These are phyloP conservation scores for Micromesistius poutassou DNA, from an alignment of 2,797 vertebrate genomes.

Conservation along the genomic window DNA sequence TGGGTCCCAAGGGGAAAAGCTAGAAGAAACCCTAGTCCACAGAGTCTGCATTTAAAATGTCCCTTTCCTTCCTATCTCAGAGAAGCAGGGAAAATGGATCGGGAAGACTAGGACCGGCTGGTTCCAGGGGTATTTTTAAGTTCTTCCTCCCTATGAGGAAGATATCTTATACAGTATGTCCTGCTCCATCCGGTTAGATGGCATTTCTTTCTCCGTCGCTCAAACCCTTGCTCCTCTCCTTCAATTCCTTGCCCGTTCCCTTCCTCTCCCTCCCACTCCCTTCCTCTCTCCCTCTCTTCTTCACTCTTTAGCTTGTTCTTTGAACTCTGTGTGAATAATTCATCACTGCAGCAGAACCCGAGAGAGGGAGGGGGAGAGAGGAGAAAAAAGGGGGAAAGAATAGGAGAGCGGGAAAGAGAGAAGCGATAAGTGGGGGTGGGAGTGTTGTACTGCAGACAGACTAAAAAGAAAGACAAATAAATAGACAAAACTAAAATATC, in stretches of 20 bases:
- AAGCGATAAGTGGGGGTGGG: not conserved
- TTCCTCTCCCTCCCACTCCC: constrained; percentile 8
- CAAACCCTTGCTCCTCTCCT: constrained; percentile 50
- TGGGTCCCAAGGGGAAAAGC: too few relatives aligned
- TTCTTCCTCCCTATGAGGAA: not conserved
- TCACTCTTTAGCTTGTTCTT: constrained; percentile 18
- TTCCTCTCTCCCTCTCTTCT: constrained; percentile 36
- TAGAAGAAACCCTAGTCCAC: too few relatives aligned
- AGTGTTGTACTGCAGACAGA: not conserved
- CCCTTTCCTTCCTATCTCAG: too few relatives aligned
- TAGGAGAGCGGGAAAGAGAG: constrained; percentile 1
- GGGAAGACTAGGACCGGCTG: not conserved
- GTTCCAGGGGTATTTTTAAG: not conserved
- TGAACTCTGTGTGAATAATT: constrained; percentile 1
- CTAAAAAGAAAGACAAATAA: not conserved
- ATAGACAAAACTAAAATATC: not conserved
- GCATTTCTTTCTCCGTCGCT: constrained; percentile 39
- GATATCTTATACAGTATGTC: constrained; percentile 39
- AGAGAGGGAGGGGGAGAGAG: not conserved
- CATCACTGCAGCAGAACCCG: constrained; percentile 7
- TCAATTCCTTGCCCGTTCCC: constrained; percentile 49
- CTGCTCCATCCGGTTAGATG: constrained; percentile 34
- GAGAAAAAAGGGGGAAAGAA: not conserved
- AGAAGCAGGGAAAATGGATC: too few relatives aligned
- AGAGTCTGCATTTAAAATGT: too few relatives aligned